Evolutionary conservation across 2,113 vertebrate species (phyloP).

Genomic region (Otocyon megalotis): DNA sequence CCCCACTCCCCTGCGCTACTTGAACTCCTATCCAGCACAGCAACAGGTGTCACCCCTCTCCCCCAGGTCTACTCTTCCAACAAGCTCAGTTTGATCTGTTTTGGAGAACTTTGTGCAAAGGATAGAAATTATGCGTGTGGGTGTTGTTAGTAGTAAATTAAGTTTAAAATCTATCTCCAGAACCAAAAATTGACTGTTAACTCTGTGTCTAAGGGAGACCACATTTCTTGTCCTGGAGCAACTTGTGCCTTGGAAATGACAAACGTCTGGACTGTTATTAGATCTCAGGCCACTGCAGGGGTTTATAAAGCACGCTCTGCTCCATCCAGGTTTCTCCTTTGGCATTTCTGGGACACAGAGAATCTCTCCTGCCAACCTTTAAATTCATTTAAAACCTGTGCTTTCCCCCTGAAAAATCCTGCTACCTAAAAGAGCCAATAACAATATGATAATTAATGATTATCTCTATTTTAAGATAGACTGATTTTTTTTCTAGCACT

Average conservation of each 20-base stretch:
- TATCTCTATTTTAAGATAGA: neutral
- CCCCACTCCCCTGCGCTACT: neutral
- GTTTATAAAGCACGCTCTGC: neutral
- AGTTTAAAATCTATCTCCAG: neutral
- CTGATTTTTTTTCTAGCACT: neutral
- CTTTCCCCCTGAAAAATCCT: conserved; percentile 24
- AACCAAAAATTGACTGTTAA: neutral
- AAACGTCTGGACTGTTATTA: neutral
- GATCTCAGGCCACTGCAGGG: rapidly evolving
- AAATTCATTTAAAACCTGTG: conserved; percentile 47
- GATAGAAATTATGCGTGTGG: neutral
- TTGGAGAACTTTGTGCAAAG: neutral
- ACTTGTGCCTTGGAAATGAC: neutral
- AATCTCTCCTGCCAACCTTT: neutral
- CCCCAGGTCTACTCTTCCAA: neutral
- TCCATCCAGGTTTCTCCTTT: neutral
- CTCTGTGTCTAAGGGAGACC: rapidly evolving
- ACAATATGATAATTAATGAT: conserved; percentile 41
- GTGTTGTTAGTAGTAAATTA: neutral
- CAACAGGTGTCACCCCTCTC: neutral
- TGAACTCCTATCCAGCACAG: neutral
- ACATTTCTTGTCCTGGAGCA: neutral
- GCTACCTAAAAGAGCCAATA: conserved; percentile 38
- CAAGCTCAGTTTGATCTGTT: neutral
- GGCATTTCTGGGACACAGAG: neutral